Conservation (phyloP, 2,113 vertebrate species). For the Plectropomus leopardus region DNA sequence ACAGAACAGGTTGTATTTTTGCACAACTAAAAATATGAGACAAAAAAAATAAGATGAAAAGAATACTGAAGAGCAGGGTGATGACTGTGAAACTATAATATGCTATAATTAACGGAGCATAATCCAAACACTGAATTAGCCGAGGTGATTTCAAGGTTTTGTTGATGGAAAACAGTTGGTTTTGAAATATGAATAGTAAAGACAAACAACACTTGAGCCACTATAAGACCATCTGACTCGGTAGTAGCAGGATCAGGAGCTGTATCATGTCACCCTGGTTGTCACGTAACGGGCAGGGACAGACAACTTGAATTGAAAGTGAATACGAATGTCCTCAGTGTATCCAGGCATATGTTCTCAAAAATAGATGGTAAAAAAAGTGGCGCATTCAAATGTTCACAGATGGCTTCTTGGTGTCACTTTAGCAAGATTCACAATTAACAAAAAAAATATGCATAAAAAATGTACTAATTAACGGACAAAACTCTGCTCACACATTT, state of each 20-base stretch:
- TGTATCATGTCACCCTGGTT: constrained; percentile 45
- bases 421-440: background rate
- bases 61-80: background rate
- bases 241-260: constrained; percentile 32
- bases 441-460: background rate
- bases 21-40: background rate
- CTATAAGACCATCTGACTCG: constrained; percentile 39
- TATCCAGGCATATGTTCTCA: constrained; percentile 13
- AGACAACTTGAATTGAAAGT: constrained; percentile 22
- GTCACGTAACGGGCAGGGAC: constrained; percentile 27
- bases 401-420: background rate
- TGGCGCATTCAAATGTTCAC: background rate
- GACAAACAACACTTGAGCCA: constrained; percentile 30
- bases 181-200: constrained; percentile 24
- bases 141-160: constrained; percentile 23
- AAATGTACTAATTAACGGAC: background rate
- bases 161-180: constrained; percentile 8
- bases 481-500: background rate
- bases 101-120: background rate
- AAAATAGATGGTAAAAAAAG: constrained; percentile 36
- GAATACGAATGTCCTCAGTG: constrained; percentile 14
- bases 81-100: background rate
- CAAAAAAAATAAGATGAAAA: background rate
- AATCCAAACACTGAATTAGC: background rate
- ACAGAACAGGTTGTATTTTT: background rate